These are phyloP conservation scores for Rotaria sp. DNA, from an alignment of 2,888 invertebrate species.

Conservation along the genomic window DNA sequence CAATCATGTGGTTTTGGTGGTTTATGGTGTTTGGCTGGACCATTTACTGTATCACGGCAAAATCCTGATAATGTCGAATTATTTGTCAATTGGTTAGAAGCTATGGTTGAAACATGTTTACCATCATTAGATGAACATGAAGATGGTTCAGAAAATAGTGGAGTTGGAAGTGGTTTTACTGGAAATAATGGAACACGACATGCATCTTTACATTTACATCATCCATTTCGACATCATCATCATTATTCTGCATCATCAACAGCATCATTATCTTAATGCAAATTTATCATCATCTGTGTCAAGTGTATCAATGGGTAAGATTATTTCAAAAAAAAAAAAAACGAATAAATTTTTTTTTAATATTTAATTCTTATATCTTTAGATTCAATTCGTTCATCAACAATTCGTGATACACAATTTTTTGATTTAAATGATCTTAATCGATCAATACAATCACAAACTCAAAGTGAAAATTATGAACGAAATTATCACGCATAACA, in stretches of 20 bases:
- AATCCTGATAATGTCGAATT: conserved; percentile 76
- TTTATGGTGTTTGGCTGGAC: conserved; percentile 93
- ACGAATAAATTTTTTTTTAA: too few species aligned
- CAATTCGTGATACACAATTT: conserved; percentile 17
- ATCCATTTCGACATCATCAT: not conserved
- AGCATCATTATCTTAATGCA: conserved; percentile 13
- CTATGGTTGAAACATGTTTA: too few species aligned
- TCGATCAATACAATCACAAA: not conserved
- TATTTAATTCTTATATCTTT: not conserved
- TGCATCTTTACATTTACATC: not conserved
- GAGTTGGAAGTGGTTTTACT: not conserved
- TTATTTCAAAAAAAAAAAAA: too few species aligned
- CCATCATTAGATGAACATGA: conserved; percentile 57
- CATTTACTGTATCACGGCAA: conserved; percentile 74
- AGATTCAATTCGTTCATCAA: conserved; percentile 36
- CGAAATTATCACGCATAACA: not conserved
- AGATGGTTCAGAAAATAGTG: conserved; percentile 45
- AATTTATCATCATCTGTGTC: not conserved
- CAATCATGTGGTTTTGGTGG: conserved; percentile 83
- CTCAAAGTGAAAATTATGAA: not conserved
- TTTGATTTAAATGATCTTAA: conserved; percentile 33
- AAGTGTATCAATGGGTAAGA: not conserved
- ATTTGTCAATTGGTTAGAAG: conserved; percentile 90
- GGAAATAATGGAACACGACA: not conserved
- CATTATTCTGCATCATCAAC: not conserved